Evolutionary conservation across 2,888 invertebrate genomes (phyloP).

Genomic region (Scaptomyza cyrtandrae): DNA sequence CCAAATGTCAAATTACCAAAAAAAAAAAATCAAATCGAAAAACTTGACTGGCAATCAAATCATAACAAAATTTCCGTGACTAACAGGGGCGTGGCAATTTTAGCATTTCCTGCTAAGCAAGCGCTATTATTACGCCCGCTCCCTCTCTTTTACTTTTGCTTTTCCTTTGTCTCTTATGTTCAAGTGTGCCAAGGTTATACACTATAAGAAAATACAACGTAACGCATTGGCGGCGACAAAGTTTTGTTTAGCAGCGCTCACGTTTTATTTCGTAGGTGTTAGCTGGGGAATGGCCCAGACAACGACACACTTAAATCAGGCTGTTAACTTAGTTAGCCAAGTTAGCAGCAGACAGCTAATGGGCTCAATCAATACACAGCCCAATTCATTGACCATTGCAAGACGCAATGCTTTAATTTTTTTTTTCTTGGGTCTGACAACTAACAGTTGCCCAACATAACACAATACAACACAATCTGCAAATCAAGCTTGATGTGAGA

Average conservation of each 20-base stretch:
- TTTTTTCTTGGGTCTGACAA: not conserved
- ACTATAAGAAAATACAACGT: conserved; percentile 13
- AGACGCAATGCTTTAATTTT: conserved; percentile 8
- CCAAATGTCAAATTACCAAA: conserved; percentile 63
- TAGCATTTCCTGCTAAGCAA: conserved; percentile 42
- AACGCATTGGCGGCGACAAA: conserved; percentile 37
- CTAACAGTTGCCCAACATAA: conserved; percentile 16
- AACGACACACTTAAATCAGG: conserved; percentile 39
- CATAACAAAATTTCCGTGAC: conserved; percentile 41
- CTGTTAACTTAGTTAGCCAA: conserved; percentile 26
- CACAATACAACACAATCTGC: conserved; percentile 37
- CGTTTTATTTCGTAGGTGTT: conserved; percentile 75
- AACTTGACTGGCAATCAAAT: conserved; percentile 45
- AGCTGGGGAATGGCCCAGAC: conserved; percentile 42
- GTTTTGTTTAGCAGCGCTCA: conserved; percentile 36
- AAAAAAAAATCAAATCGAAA: conserved; percentile 4
- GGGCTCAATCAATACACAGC: conserved; percentile 43
- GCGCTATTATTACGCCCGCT: not conserved
- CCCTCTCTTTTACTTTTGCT: not conserved
- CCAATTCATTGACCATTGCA: conserved; percentile 40
- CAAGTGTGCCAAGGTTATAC: conserved; percentile 70
- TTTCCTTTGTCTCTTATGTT: not conserved
- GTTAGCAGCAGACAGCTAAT: conserved; percentile 51
- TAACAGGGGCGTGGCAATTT: conserved; percentile 31
- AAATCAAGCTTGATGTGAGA: not conserved